Percentiles rank a stretch among this genome's conserved stretches.
Evolutionary conservation across 2,797 vertebrate genomes (phyloP).

Genomic region (Chelidonichthys spinosus): DNA sequence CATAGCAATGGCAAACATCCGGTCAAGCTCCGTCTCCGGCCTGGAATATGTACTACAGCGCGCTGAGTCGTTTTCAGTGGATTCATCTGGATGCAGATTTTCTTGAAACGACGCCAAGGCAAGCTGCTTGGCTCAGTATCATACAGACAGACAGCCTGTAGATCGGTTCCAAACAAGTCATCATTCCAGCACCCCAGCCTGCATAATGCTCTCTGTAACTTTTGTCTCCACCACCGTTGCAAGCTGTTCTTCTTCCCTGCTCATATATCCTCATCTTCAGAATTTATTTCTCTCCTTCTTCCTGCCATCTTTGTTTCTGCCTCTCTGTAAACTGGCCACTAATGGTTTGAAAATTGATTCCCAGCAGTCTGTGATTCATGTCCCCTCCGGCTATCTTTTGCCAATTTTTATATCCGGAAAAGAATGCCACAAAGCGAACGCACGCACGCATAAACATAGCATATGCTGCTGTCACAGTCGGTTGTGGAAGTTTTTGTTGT

Average conservation of each 20-base stretch:
- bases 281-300: conserved; percentile 16
- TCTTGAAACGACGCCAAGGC: too few species aligned
- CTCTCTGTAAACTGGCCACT: conserved; percentile 49
- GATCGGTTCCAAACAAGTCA: conserved; percentile 61
- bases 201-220: conserved; percentile 43
- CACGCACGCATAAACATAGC: background rate
- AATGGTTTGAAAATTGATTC: conserved; percentile 55
- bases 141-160: conserved; percentile 40
- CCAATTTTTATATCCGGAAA: conserved; percentile 45
- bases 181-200: conserved; percentile 54
- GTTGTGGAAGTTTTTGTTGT: conserved; percentile 44
- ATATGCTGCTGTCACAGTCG: conserved; percentile 34
- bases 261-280: conserved; percentile 26
- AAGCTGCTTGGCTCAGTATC: conserved; percentile 62
- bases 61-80: too few species aligned
- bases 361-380: conserved; percentile 47
- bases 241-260: conserved; percentile 38
- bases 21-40: too few species aligned
- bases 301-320: conserved; percentile 19
- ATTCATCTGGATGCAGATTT: too few species aligned
- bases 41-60: too few species aligned
- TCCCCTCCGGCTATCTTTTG: conserved; percentile 53
- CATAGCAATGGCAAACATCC: too few species aligned
- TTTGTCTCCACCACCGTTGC: conserved; percentile 42
- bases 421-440: conserved; percentile 36